A percentile compares a stretch with the other conserved stretches of the same genome.
These are phyloP conservation scores for Amphipoea lucens DNA, from an alignment of 2,888 invertebrate species.

Conservation along the genomic window DNA sequence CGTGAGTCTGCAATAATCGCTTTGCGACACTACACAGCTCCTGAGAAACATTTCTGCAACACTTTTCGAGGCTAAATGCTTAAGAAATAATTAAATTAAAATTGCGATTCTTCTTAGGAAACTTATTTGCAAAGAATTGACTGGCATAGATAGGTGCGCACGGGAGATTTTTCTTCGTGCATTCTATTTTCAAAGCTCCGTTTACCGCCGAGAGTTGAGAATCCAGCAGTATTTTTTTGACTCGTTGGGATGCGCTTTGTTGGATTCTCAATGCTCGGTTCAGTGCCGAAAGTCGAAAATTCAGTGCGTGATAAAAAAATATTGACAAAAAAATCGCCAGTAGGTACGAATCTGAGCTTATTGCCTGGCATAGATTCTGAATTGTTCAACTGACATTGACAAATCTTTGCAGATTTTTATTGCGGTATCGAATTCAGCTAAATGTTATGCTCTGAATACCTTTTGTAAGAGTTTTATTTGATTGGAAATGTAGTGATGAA, in stretches of 20 bases:
- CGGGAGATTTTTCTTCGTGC: neutral
- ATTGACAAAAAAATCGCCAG: too few species aligned
- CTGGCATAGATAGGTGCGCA: neutral
- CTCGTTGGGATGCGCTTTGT: neutral
- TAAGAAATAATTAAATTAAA: slow-evolving; percentile 24
- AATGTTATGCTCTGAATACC: slow-evolving; percentile 40
- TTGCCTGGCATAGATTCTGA: slow-evolving; percentile 12
- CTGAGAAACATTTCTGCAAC: slow-evolving; percentile 8
- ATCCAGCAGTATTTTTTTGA: neutral
- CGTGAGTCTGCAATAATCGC: too few species aligned
- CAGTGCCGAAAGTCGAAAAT: neutral
- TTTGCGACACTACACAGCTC: neutral
- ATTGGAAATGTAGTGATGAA: neutral
- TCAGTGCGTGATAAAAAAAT: neutral
- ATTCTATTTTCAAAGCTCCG: neutral
- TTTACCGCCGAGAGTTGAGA: too few species aligned
- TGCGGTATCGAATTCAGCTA: slow-evolving; percentile 7
- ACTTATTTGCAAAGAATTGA: slow-evolving; percentile 4
- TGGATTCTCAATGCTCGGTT: neutral
- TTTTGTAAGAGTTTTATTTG: slow-evolving; percentile 11
- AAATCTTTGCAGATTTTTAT: slow-evolving; percentile 22
- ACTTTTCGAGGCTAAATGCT: slow-evolving; percentile 12
- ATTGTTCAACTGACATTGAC: slow-evolving; percentile 19
- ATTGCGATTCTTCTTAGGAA: slow-evolving; percentile 20
- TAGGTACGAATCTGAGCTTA: too few species aligned